phyloP scores from a whole-genome alignment of 2,888 invertebrate genomes.

The Protonemura montana region DNA sequence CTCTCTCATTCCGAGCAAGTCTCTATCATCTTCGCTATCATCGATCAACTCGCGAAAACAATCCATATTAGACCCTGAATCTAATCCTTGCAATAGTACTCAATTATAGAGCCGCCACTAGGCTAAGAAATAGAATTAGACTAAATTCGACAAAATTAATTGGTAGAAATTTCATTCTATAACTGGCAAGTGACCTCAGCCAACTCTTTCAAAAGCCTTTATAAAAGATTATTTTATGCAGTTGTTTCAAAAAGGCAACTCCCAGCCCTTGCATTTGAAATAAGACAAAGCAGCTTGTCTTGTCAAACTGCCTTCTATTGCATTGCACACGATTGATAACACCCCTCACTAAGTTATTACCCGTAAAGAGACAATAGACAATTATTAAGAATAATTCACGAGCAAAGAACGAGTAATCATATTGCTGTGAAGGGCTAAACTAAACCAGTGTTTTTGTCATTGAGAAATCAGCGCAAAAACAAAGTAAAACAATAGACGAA shows the following conservation, averaged over 20 bases:
- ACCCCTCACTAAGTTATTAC: not conserved
- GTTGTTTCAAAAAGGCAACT: conserved; percentile 23
- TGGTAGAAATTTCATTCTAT: not conserved
- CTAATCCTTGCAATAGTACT: too few relatives aligned
- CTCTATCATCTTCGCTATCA: too few relatives aligned
- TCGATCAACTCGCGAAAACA: too few relatives aligned
- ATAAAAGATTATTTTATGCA: conserved; percentile 19
- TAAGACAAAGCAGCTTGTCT: not conserved
- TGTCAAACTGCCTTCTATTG: too few relatives aligned
- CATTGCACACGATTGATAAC: not conserved
- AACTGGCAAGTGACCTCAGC: not conserved
- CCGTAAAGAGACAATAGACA: not conserved
- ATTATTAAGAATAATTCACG: not conserved
- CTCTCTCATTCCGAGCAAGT: not conserved
- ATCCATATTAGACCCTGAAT: too few relatives aligned
- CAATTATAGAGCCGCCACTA: too few relatives aligned
- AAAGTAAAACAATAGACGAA: not conserved
- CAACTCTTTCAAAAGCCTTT: not conserved
- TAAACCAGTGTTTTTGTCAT: not conserved
- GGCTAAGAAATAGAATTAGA: too few relatives aligned
- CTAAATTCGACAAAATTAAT: not conserved
- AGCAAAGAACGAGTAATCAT: not conserved
- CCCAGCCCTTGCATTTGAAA: not conserved
- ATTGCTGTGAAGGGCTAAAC: not conserved
- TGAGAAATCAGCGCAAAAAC: not conserved